These are phyloP conservation scores for Copsychus sechellarum DNA, from an alignment of 2,113 vertebrate species.

Conservation along the genomic window DNA sequence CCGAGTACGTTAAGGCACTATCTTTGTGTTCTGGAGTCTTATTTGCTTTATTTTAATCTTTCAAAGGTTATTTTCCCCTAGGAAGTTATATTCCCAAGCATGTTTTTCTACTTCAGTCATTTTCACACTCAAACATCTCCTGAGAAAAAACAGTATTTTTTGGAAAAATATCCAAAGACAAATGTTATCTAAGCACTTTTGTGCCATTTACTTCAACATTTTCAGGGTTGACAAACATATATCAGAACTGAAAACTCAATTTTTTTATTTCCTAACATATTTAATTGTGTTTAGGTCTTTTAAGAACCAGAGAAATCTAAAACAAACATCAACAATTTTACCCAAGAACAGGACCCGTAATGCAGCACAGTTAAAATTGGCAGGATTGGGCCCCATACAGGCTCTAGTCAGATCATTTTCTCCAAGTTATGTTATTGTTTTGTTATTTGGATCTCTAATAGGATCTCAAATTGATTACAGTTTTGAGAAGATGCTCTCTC, in stretches of 20 bases:
- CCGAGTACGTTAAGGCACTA: slow-evolving; percentile 80
- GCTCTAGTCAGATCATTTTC: neutral
- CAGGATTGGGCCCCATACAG: neutral
- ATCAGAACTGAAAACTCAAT: neutral
- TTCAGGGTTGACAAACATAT: neutral
- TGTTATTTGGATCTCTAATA: neutral
- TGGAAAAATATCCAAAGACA: neutral
- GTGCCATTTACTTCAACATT: neutral
- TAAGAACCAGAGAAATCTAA: neutral
- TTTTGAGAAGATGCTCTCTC: neutral
- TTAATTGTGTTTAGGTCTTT: neutral
- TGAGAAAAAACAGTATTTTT: neutral
- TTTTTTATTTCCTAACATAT: neutral
- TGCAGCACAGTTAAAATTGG: neutral
- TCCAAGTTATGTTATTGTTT: neutral
- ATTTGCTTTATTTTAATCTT: neutral
- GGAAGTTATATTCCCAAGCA: neutral
- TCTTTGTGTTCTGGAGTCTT: slow-evolving; percentile 3
- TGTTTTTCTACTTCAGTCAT: neutral
- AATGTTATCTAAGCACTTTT: neutral
- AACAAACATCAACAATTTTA: neutral
- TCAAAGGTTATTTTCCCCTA: neutral
- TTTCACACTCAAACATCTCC: neutral
- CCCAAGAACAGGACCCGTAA: neutral
- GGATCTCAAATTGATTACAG: neutral